phyloP scores from a whole-genome alignment of 2,113 vertebrate species.

The Baryphthengus martii region DNA sequence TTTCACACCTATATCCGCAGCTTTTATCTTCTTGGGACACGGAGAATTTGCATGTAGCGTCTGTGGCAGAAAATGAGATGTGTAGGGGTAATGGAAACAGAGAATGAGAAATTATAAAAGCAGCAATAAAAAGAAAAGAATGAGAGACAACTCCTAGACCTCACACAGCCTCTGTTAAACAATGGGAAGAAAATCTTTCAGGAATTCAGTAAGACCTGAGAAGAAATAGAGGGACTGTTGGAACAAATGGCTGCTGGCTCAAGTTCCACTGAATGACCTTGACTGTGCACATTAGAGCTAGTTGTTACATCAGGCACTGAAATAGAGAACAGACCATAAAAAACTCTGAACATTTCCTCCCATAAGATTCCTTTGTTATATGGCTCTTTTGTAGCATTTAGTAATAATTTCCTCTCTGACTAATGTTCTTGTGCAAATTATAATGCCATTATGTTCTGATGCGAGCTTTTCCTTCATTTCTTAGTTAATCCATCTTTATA shows the following conservation, averaged over 20 bases:
- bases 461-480: constrained; percentile 12
- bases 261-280: constrained; percentile 40
- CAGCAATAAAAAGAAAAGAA: constrained; percentile 47
- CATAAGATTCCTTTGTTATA: constrained; percentile 62
- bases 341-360: constrained; percentile 63
- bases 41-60: neutral
- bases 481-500: constrained; percentile 47
- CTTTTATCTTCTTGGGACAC: neutral
- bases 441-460: constrained; percentile 54
- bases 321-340: constrained; percentile 65
- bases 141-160: constrained; percentile 51
- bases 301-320: constrained; percentile 60
- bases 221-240: constrained; percentile 50
- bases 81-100: neutral
- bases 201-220: constrained; percentile 59
- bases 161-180: constrained; percentile 64
- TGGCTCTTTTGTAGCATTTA: constrained; percentile 57
- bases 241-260: constrained; percentile 64
- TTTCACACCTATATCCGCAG: neutral
- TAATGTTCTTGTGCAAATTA: constrained; percentile 62
- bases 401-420: constrained; percentile 64
- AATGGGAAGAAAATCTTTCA: constrained; percentile 60
- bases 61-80: neutral
- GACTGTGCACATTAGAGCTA: constrained; percentile 34
- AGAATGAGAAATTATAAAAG: constrained; percentile 1